These are phyloP conservation scores for Brenthis ino DNA, from an alignment of 2,888 invertebrate species.

Conservation along the genomic window DNA sequence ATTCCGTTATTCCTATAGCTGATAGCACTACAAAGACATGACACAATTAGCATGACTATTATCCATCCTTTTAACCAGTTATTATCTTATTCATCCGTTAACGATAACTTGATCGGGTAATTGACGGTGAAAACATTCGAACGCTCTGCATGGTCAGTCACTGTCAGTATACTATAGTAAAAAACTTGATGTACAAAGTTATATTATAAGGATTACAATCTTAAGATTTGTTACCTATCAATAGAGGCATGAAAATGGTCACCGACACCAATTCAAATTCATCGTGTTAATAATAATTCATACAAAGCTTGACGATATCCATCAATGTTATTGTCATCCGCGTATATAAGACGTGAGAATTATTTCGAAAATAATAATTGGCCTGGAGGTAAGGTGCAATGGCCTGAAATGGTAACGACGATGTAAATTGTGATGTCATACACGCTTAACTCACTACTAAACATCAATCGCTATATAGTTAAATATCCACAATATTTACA, in stretches of 20 bases:
- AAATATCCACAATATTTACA: not conserved
- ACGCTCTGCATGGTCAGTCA: conserved; percentile 6
- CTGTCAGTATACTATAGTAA: not conserved
- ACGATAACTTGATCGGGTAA: conserved; percentile 28
- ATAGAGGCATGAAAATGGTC: conserved; percentile 8
- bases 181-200: not conserved
- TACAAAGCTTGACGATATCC: not conserved
- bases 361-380: conserved; percentile 1
- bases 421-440: conserved; percentile 14
- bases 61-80: conserved; percentile 40
- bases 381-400: not conserved
- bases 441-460: not conserved
- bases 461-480: not conserved
- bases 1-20: conserved; percentile 69
- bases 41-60: conserved; percentile 51
- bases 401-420: conserved; percentile 20
- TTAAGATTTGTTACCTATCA: not conserved
- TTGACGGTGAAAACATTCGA: conserved; percentile 20
- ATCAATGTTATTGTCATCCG: not conserved
- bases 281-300: conserved; percentile 15
- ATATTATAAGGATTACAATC: conserved; percentile 6
- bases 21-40: conserved; percentile 46
- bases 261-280: conserved; percentile 2
- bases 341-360: not conserved
- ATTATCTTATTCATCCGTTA: conserved; percentile 42